Base-by-base conservation (phyloP, 2,797 vertebrate species). In the Bryconaethiops microstoma region DNA sequence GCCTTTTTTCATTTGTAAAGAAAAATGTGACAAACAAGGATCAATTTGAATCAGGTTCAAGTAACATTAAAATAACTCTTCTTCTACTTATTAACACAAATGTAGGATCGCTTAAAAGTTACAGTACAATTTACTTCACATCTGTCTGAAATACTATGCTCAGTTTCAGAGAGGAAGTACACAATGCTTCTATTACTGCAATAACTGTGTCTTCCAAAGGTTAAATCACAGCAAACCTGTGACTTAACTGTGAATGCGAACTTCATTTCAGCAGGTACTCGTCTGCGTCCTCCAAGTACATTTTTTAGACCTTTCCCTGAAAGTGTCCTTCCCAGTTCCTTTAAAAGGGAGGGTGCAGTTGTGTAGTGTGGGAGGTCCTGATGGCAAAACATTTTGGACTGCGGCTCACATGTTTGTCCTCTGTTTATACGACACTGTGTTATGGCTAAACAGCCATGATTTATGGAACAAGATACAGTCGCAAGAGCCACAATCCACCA, bases 401-500 rank as follows among this genome's bases (percentile, higher is more conserved):
- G 67, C 7, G 8, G 74, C 17, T 73, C 21, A 59, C 14, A 10
- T n/a, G 60, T 48, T 70, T 76, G 74, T 21, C 59, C 74, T 77
- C 35, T 77, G 67, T 64, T 67, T 77, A 77, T 73, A 50, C 77
- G 60, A 48, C 25, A 52, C 50, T 82, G 75, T 82, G 23, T 77
- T 82, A 48, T 73, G 35, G 14, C 70, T 67, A 67, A 77, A 82
- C 68, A 82, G 68, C 72, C 64, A 76, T 67, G 68, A 73, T 64
- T 77, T 67, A 60, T 77, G 57, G 35, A 67, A 50, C 69, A 57
- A 25, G 59, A 55, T 75, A 57, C 74, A 69, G 80, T 57, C 50
- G 9, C 65, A 54, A 21, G 68, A 12, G 35, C 48, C 65, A 42
- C 57, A 71, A 14, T 45, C 55, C 25, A 40, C 68, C 17, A 12